Base-by-base conservation (phyloP, 2,888 invertebrate genomes). In the Rhabditoides inermis region DNA sequence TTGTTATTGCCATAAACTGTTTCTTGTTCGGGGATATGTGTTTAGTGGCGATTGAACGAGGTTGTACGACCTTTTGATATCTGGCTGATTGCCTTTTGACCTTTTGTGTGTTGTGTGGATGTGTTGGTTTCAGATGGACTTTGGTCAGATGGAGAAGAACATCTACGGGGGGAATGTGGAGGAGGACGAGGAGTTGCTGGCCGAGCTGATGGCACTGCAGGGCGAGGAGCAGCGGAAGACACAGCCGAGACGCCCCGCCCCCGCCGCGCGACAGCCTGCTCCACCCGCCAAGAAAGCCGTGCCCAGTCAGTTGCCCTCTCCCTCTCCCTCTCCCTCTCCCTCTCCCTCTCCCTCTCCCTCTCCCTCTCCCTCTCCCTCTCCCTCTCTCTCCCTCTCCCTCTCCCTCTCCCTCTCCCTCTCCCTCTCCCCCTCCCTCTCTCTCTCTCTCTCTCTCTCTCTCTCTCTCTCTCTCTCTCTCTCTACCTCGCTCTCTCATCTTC, bases 121-220 rank as follows among this genome's bases (percentile, higher is more conserved):
- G 20, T 30, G 23, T n/a, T 12, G 12, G 25, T 44, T 37, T 22
- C 7, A 18, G 30, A 59, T 56, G 53, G 49, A 59, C 28, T 52
- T 60, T 45, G 49, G 46, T 26, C 53, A 59, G 5, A 60, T 66
- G 40, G 64, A 66, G 37, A 56, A 58, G 7, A 36, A 56, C 18
- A 55, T 63, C 2, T 62, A 63, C 39, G 66, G 63, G 30, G 56
- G 54, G 6, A 58, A 64, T 45, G 28, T 64, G 25, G 67, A 67
- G 42, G 62, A 62, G 15, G 68, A 68, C 49, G 58, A 52, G 12
- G 68, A 68, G 36, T 36, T 68, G 41, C 49, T 68, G 18, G 68
- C 68, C 20, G 68, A 68, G 45, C 39, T 68, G 22, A 52, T 60
- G 23, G 65, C 65, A 7, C 56, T 68, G 36, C 58, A 65, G 35